A percentile compares a stretch with the other conserved stretches of the same genome.
Evolutionary conservation across 2,888 invertebrate genomes (phyloP).

Genomic region (Folsomia manolachei): DNA sequence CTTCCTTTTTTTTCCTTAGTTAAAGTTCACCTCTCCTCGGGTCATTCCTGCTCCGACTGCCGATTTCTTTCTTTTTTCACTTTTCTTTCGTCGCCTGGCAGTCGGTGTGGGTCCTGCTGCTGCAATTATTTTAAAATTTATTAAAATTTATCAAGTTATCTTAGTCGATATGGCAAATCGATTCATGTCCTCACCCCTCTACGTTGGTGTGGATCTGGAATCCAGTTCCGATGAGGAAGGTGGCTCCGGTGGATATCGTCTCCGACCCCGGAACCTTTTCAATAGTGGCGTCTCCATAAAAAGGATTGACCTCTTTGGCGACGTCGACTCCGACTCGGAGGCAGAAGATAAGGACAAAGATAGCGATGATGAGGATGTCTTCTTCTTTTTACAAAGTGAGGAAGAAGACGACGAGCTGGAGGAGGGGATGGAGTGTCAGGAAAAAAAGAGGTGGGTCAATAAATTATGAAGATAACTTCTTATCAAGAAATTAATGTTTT

Average conservation of each 20-base stretch:
- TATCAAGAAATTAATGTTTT: background rate
- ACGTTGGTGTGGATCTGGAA: background rate
- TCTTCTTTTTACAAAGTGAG: background rate
- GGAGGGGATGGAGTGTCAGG: constrained; percentile 21
- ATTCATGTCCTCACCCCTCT: too few relatives aligned
- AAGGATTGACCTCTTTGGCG: background rate
- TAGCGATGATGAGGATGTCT: background rate
- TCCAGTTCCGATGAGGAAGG: background rate
- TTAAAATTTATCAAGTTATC: too few relatives aligned
- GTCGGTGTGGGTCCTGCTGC: too few relatives aligned
- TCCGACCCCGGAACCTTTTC: background rate
- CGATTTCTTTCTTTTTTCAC: too few relatives aligned
- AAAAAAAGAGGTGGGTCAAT: constrained; percentile 10
- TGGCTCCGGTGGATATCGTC: background rate
- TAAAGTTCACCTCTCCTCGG: too few relatives aligned
- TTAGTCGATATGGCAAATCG: too few relatives aligned
- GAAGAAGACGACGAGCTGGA: constrained; percentile 20
- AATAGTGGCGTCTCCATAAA: background rate
- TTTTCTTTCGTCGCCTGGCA: too few relatives aligned
- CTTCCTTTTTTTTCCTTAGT: too few relatives aligned
- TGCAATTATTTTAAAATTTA: too few relatives aligned
- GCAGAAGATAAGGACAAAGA: constrained; percentile 3
- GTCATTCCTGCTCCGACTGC: too few relatives aligned
- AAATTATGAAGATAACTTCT: background rate
- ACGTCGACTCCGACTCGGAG: background rate